Conservation (phyloP, 2,888 invertebrate species). For the Anaspis maculata region DNA sequence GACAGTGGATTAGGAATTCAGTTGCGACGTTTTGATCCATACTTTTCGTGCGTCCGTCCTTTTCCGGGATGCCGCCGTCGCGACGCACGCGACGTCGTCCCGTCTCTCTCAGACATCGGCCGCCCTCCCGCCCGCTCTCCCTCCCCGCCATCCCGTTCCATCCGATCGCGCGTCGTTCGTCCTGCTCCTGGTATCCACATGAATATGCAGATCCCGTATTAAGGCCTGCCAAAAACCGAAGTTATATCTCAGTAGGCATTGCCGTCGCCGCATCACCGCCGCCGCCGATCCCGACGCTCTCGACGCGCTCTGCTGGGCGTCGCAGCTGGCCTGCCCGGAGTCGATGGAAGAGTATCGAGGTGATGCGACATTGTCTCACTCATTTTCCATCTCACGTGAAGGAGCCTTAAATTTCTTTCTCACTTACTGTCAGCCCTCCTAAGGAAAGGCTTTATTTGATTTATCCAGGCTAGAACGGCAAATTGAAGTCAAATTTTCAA, state of each 20-base stretch:
- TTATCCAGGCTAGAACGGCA: no score
- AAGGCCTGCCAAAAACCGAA: conserved; percentile 41
- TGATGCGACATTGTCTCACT: no score
- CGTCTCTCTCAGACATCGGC: no score
- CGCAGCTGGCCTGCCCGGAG: background rate
- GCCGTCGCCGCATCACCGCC: conserved; percentile 14
- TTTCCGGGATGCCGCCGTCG: no score
- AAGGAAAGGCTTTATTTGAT: no score
- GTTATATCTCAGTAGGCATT: conserved; percentile 33
- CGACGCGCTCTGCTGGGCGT: background rate
- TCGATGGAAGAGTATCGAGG: no score
- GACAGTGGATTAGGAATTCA: conserved; percentile 39
- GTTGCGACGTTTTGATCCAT: conserved; percentile 38
- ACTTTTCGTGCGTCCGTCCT: conserved; percentile 26
- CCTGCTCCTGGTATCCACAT: conserved; percentile 26
- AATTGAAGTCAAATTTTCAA: no score
- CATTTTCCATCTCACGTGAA: no score
- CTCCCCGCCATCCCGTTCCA: no score
- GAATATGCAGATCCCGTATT: conserved; percentile 42
- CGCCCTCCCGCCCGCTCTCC: conserved; percentile 17
- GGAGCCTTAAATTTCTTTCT: no score
- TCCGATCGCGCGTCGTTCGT: conserved; percentile 1
- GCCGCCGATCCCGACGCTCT: background rate
- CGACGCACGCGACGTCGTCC: no score
- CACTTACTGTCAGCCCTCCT: no score